Evolutionary conservation across 2,797 vertebrate species (phyloP).

Genomic region (Smutsia gigantea): DNA sequence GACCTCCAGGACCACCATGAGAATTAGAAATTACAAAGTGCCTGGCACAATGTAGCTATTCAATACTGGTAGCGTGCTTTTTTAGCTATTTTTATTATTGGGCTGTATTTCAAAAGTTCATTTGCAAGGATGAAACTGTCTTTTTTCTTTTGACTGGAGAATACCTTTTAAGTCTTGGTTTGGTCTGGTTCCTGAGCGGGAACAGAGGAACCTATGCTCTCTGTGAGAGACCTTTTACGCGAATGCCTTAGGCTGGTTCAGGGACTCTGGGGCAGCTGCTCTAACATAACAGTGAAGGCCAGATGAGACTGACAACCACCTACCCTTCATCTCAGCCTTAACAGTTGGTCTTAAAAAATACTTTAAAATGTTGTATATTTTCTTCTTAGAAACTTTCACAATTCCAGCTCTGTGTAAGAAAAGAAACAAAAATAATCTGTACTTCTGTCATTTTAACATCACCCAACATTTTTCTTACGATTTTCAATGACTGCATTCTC

Average conservation of each 20-base stretch:
- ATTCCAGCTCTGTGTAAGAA: neutral
- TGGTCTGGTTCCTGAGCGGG: neutral
- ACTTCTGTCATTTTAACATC: neutral
- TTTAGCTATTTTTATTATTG: neutral
- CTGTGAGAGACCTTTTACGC: neutral
- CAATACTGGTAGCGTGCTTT: neutral
- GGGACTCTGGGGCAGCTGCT: neutral
- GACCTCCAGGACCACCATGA: neutral
- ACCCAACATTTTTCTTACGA: no score
- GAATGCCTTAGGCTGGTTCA: neutral
- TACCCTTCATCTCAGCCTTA: neutral
- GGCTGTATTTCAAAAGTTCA: neutral
- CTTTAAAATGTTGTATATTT: neutral
- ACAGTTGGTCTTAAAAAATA: neutral
- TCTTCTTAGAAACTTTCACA: neutral
- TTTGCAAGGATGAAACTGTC: neutral
- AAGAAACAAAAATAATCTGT: neutral
- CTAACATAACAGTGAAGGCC: neutral
- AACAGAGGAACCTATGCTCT: neutral
- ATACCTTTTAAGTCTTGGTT: neutral
- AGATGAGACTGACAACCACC: neutral
- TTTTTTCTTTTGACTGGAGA: neutral
- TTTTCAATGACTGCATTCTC: neutral
- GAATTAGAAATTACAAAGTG: neutral
- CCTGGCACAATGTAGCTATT: neutral